Evolutionary conservation across 1,140 invertebrate species (phyloP).

Genomic region (Ceratina australensis): DNA sequence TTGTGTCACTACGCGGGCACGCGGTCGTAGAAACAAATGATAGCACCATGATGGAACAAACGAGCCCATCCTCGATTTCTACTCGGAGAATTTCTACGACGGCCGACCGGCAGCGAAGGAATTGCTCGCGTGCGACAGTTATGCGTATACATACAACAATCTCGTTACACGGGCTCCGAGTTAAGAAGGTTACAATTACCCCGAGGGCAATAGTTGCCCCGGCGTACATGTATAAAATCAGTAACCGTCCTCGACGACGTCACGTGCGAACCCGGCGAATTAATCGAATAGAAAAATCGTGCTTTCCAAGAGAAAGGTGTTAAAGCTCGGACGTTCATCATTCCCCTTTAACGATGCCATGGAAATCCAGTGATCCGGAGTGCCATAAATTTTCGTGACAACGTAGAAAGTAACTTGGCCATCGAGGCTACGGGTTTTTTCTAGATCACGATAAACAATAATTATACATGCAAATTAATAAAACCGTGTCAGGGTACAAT

Average conservation of each 20-base stretch:
- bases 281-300: background rate
- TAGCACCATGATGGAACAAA: background rate
- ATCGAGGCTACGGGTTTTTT: background rate
- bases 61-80: background rate
- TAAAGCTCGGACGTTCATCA: background rate
- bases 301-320: slow-evolving; percentile 43
- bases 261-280: background rate
- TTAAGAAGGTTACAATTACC: slow-evolving; percentile 41
- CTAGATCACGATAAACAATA: no score
- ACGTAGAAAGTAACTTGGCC: slow-evolving; percentile 1
- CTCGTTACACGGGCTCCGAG: slow-evolving; percentile 33
- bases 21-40: background rate
- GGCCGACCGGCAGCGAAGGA: background rate
- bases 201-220: background rate
- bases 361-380: background rate
- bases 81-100: background rate
- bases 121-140: background rate
- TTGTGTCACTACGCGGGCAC: background rate
- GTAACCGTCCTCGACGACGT: background rate
- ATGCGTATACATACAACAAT: slow-evolving; percentile 28
- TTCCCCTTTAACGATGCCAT: background rate
- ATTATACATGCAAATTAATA: no score
- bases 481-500: no score
- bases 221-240: background rate
- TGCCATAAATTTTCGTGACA: slow-evolving; percentile 13